phyloP scores from a whole-genome alignment of 2,797 vertebrate species.

The Acanthurus leucopareius region DNA sequence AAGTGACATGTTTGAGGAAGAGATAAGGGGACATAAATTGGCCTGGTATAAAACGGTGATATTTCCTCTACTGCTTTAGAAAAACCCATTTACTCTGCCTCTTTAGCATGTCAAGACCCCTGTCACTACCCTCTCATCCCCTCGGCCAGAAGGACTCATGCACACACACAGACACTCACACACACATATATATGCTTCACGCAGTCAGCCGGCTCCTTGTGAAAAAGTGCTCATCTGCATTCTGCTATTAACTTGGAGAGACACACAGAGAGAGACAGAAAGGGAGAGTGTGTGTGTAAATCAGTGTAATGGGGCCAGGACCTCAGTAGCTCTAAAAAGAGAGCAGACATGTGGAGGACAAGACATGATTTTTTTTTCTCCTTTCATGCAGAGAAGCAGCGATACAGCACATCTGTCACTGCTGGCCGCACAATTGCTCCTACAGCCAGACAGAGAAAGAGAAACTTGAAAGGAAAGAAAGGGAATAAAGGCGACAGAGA shows the following conservation, averaged over 20 bases:
- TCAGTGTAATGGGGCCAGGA: constrained; percentile 99
- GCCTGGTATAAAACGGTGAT: constrained; percentile 97
- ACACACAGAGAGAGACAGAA: constrained; percentile 74
- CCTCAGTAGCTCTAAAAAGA: constrained; percentile 96
- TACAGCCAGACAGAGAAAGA: constrained; percentile 56
- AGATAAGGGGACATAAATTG: constrained; percentile 99
- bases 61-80: constrained; percentile 99
- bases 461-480: constrained; percentile 50
- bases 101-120: constrained; percentile 99
- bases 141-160: constrained; percentile 89
- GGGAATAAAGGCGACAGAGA: constrained; percentile 46
- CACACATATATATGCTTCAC: constrained; percentile 82
- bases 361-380: constrained; percentile 91
- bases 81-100: constrained; percentile 99
- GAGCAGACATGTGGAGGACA: constrained; percentile 95
- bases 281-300: constrained; percentile 93
- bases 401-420: constrained; percentile 98
- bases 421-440: constrained; percentile 90
- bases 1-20: constrained; percentile 99
- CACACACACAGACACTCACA: constrained; percentile 57
- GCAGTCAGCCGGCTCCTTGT: constrained; percentile 74
- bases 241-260: constrained; percentile 83
- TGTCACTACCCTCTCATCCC: constrained; percentile 98
- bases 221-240: constrained; percentile 85
- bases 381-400: constrained; percentile 91